Conservation (phyloP, 2,113 vertebrate species). For the Nerophis lumbriciformis region DNA sequence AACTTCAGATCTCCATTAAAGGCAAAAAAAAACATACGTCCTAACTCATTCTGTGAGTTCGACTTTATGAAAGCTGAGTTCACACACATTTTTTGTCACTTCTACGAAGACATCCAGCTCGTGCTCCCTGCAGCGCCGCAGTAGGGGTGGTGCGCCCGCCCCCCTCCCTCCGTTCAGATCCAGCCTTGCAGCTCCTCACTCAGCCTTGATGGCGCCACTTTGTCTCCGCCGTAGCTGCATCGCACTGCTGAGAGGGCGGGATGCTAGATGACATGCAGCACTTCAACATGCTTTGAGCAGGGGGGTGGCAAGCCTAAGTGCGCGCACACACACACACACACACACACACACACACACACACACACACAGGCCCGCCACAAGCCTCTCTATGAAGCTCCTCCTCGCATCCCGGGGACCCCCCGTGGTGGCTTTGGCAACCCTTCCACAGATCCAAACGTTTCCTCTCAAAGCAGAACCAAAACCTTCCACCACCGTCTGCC, state of each 20-base stretch:
- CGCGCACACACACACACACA: conserved; percentile 16
- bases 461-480: conserved; percentile 65
- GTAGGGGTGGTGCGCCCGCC: conserved; percentile 37
- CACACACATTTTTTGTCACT: conserved; percentile 33
- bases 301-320: conserved; percentile 31
- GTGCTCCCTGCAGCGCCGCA: conserved; percentile 36
- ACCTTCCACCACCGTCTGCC: conserved; percentile 52
- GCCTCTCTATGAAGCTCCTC: conserved; percentile 33
- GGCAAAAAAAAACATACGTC: conserved; percentile 8
- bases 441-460: conserved; percentile 63
- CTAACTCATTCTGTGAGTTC: conserved; percentile 6
- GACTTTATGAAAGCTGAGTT: conserved; percentile 20
- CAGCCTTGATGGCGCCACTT: conserved; percentile 54
- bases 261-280: conserved; percentile 56
- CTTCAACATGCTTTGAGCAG: conserved; percentile 42
- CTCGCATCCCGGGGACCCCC: conserved; percentile 50
- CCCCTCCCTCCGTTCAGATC: conserved; percentile 22
- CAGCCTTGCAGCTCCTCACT: conserved; percentile 32
- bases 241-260: conserved; percentile 32
- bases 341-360: conserved; percentile 17
- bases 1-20: conserved; percentile 27
- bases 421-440: conserved; percentile 61
- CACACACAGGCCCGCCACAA: conserved; percentile 10
- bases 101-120: conserved; percentile 39
- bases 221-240: conserved; percentile 39